phyloP scores from a whole-genome alignment of 2,888 invertebrate species.

The Patella pellucida region DNA sequence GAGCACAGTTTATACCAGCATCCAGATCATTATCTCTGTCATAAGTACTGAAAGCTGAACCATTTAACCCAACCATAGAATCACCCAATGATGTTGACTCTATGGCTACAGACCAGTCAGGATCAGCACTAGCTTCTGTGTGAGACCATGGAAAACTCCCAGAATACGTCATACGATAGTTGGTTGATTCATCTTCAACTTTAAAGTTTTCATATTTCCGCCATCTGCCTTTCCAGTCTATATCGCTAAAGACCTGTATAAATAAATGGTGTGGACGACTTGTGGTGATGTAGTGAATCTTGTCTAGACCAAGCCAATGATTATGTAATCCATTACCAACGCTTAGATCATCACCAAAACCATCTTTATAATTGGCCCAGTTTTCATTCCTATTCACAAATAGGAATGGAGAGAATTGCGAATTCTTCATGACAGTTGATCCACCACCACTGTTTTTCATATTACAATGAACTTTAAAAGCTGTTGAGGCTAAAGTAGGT shows the following conservation, averaged over 20 bases:
- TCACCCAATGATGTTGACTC: not conserved
- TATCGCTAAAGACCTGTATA: no score
- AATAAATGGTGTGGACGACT: conserved; percentile 4
- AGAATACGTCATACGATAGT: no score
- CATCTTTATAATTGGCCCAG: conserved; percentile 20
- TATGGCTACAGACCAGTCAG: no score
- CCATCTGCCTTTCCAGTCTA: no score
- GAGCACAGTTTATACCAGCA: not conserved
- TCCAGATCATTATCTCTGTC: not conserved
- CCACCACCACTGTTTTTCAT: not conserved
- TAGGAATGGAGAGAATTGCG: not conserved
- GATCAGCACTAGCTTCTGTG: no score
- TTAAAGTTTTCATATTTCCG: no score
- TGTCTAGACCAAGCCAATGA: conserved; percentile 26
- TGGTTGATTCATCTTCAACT: no score
- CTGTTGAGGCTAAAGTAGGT: no score
- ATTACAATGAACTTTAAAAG: no score
- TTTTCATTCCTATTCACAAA: conserved; percentile 16
- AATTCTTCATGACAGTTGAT: not conserved
- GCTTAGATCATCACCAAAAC: conserved; percentile 12
- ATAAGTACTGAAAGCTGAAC: not conserved
- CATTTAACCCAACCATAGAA: not conserved
- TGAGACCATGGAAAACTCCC: no score
- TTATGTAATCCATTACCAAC: no score
- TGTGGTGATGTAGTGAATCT: conserved; percentile 21